A percentile compares a stretch with the other conserved stretches of the same genome.
Conservation (phyloP, 2,797 vertebrate species). For the Pangasius krempfi region DNA sequence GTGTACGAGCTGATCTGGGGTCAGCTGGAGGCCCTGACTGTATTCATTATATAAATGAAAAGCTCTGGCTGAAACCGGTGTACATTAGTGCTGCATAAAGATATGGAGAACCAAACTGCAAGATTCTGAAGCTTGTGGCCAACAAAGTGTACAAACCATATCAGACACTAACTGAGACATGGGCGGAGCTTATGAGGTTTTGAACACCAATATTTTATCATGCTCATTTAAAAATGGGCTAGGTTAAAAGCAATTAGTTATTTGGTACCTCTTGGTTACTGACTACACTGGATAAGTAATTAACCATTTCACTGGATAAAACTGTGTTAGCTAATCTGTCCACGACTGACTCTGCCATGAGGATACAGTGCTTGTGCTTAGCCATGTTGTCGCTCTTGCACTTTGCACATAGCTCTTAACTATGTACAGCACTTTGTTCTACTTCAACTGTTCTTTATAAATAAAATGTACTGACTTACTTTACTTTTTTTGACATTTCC, state of each 20-base stretch:
- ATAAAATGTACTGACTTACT: not conserved
- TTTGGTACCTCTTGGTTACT: too few relatives aligned
- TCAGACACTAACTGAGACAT: not conserved
- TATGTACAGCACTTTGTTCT: not conserved
- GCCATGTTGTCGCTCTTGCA: not conserved
- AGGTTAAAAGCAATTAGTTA: not conserved
- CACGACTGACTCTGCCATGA: too few relatives aligned
- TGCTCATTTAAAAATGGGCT: not conserved
- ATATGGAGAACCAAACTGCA: not conserved
- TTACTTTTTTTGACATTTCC: too few relatives aligned
- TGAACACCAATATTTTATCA: not conserved
- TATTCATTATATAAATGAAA: not conserved
- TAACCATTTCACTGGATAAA: too few relatives aligned
- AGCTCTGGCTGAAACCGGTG: not conserved
- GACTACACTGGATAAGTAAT: not conserved
- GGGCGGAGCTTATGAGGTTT: not conserved
- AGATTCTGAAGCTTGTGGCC: not conserved
- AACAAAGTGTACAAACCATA: not conserved
- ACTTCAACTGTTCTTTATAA: not conserved
- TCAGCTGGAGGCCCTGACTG: not conserved
- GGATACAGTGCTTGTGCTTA: not conserved
- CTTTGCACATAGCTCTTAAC: not conserved
- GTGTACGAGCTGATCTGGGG: not conserved
- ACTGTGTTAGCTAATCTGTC: not conserved
- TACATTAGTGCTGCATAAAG: not conserved